phyloP scores from a whole-genome alignment of 2,113 vertebrate species.

The Lates calcarifer region DNA sequence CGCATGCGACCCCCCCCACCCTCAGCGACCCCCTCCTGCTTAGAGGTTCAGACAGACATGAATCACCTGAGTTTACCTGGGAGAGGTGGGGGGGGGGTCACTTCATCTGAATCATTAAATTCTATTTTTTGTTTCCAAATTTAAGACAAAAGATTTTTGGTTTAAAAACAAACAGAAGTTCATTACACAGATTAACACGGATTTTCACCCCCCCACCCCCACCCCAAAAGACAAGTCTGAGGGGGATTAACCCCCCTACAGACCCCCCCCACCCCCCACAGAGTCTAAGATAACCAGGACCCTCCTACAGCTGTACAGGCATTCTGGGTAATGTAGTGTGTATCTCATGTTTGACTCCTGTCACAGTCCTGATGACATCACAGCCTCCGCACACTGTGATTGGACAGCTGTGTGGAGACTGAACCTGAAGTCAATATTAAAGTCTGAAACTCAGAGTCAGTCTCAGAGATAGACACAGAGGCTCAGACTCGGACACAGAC shows the following conservation, averaged over 20 bases:
- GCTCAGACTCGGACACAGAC: not conserved
- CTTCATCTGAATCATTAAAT: too few relatives aligned
- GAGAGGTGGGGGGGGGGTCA: too few relatives aligned
- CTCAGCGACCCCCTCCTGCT: not conserved
- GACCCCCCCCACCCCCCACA: not conserved
- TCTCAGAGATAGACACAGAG: too few relatives aligned
- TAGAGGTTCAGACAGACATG: not conserved
- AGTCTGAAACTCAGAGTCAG: too few relatives aligned
- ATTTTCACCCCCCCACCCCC: not conserved
- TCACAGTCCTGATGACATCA: not conserved
- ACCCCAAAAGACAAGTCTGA: too few relatives aligned
- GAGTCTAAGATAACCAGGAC: not conserved
- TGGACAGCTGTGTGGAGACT: not conserved
- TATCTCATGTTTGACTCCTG: not conserved
- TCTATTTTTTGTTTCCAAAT: not conserved
- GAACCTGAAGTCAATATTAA: too few relatives aligned
- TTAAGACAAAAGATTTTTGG: conserved; percentile 10
- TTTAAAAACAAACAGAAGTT: conserved; percentile 11
- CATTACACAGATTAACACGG: not conserved
- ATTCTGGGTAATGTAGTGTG: conserved; percentile 68
- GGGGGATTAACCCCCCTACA: not conserved
- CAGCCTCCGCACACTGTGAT: not conserved
- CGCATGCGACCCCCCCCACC: not conserved
- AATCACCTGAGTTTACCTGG: not conserved
- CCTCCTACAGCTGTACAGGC: conserved; percentile 36